phyloP scores from a whole-genome alignment of 2,113 vertebrate genomes.

The Seriola aureovittata region DNA sequence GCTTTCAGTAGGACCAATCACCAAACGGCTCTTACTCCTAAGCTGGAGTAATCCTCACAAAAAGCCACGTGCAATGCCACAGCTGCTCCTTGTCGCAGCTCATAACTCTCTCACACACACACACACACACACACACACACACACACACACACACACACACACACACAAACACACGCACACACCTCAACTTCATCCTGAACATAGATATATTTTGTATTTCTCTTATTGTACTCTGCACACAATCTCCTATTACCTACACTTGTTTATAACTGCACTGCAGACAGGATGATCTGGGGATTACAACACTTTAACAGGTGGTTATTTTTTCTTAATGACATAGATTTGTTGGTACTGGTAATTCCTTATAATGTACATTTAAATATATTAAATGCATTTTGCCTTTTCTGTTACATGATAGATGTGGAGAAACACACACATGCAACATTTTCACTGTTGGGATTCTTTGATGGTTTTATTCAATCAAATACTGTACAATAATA shows the following conservation, averaged over 20 bases:
- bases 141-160: no score
- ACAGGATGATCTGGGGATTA: constrained; percentile 10
- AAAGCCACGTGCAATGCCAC: constrained; percentile 47
- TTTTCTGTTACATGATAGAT: background rate
- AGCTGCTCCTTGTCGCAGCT: constrained; percentile 50
- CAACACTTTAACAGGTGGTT: background rate
- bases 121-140: constrained; percentile 24
- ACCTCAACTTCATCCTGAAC: constrained; percentile 25
- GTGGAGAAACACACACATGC: background rate
- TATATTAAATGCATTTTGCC: background rate
- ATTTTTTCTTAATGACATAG: background rate
- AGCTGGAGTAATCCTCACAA: constrained; percentile 79
- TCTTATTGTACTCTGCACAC: background rate
- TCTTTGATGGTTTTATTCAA: constrained; percentile 71
- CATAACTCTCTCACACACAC: constrained; percentile 11
- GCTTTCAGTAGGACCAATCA: constrained; percentile 75
- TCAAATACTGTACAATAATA: constrained; percentile 75
- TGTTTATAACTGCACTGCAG: background rate
- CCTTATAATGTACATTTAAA: background rate
- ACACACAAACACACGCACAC: constrained; percentile 18
- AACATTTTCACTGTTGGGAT: constrained; percentile 3
- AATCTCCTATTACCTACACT: background rate
- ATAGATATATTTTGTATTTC: constrained; percentile 11
- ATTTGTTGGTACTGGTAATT: background rate
- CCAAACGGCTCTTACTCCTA: constrained; percentile 62